phyloP scores from a whole-genome alignment of 35 echinoderm and acorn worm genomes.

The Stichopus chloronotus region DNA sequence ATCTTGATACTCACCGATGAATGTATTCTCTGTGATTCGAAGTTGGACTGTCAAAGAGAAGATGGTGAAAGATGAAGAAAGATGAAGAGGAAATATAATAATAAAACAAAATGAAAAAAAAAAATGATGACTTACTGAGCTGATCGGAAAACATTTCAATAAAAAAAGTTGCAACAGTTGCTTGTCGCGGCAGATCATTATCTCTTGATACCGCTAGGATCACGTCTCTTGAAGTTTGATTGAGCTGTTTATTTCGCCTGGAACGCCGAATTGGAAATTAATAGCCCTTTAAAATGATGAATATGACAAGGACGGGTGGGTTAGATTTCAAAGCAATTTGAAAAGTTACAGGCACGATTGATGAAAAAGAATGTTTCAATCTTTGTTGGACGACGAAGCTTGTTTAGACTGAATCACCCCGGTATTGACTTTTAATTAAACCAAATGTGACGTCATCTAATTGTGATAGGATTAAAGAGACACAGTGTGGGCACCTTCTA shows the following conservation, averaged over 20 bases:
- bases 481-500: too few relatives aligned
- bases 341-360: background rate
- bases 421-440: background rate
- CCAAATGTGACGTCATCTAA: too few relatives aligned
- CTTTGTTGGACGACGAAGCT: background rate
- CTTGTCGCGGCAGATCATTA: background rate
- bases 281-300: conserved; percentile 19
- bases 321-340: conserved; percentile 6
- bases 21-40: conserved; percentile 51
- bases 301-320: background rate
- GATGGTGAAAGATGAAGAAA: background rate
- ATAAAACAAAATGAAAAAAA: background rate
- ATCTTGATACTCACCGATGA: conserved; percentile 14
- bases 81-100: background rate
- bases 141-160: background rate
- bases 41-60: conserved; percentile 32
- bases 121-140: background rate
- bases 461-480: too few relatives aligned
- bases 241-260: conserved; percentile 25
- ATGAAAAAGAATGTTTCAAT: background rate
- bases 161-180: conserved; percentile 13
- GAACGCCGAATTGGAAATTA: conserved; percentile 20
- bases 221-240: background rate
- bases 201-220: background rate
- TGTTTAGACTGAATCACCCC: background rate